phyloP scores from a whole-genome alignment of 2,113 vertebrate species.

The Halichoerus grypus region DNA sequence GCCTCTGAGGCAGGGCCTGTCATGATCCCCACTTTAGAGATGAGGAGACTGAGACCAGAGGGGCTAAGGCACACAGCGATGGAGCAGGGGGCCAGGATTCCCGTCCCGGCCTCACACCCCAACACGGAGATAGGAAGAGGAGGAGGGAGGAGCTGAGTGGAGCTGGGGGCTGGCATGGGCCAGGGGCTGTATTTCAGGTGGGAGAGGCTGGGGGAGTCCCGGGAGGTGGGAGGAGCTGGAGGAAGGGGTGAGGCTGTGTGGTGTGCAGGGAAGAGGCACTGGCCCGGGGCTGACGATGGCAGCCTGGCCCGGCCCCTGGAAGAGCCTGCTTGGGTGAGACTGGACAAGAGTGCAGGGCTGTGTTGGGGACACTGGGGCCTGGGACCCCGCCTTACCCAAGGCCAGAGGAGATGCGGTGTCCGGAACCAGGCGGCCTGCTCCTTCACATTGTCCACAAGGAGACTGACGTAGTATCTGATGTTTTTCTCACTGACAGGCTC shows the following conservation, averaged over 20 bases:
- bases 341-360: no score
- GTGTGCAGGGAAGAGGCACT: background rate
- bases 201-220: background rate
- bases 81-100: background rate
- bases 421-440: constrained; percentile 91
- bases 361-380: fast-evolving
- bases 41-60: background rate
- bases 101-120: background rate
- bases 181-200: background rate
- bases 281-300: background rate
- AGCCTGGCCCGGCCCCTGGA: background rate
- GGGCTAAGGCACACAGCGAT: background rate
- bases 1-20: background rate
- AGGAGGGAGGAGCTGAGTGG: background rate
- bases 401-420: constrained; percentile 93
- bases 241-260: background rate
- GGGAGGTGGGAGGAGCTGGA: no score
- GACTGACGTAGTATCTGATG: constrained; percentile 87
- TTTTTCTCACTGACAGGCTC: no score
- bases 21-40: background rate
- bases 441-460: constrained; percentile 93
- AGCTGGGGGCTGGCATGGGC: background rate
- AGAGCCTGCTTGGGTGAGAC: background rate
- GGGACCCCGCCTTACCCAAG: constrained; percentile 88
- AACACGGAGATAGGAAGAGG: background rate